Evolutionary conservation across 2,113 vertebrate species (phyloP), one percentile per base, ranked within the genome.

Genomic region (Cryptomyrus ogoouensis): DNA sequence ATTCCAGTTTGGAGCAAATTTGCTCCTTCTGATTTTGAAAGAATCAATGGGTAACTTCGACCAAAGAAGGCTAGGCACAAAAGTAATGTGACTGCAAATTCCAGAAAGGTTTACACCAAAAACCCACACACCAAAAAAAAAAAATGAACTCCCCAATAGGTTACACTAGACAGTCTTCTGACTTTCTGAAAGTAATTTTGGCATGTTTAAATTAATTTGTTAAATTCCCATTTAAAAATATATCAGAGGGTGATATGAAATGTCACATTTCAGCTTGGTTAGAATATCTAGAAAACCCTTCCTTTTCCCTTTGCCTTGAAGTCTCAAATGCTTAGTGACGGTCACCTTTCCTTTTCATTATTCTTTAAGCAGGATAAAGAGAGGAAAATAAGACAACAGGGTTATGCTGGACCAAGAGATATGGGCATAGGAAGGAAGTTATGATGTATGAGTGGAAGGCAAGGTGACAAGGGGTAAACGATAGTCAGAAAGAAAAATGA

Each of bases 401-500:
- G 90, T 90, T 91, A 92, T 91, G 90, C 91, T 90, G 12, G 21
- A 74, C 9, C 31, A 88, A 91, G 89, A 89, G 83, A 91, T 84
- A 90, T 35, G 58, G 58, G 56, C 9, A 50, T 2, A 74, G 42
- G 88, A 24, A 31, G 24, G 87, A 31, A 44, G 58, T 70, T 74
- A 86, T 85, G 52, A 42, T 27, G 58, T 88, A 89, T 91, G 85
- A 90, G 88, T n/a, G 52, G 62, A 50, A 66, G 87, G 80, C 84
- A 88, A 58, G 52, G 52, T 88, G 44, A 90, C 74, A 87, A 89
- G 52, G n/a, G 74, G 46, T 90, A 89, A 80, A 87, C 58, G 53
- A 9, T 3, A 88, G 53, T 50, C 42, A 52, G 47, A 35, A 35
- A 88, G n/a, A 88, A 46, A 89, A 52, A 89, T 47, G n/a, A 24